A percentile compares a stretch with the other conserved stretches of the same genome.
Evolutionary conservation across 2,797 vertebrate species (phyloP).

Genomic region (Mionectes olivaceus): DNA sequence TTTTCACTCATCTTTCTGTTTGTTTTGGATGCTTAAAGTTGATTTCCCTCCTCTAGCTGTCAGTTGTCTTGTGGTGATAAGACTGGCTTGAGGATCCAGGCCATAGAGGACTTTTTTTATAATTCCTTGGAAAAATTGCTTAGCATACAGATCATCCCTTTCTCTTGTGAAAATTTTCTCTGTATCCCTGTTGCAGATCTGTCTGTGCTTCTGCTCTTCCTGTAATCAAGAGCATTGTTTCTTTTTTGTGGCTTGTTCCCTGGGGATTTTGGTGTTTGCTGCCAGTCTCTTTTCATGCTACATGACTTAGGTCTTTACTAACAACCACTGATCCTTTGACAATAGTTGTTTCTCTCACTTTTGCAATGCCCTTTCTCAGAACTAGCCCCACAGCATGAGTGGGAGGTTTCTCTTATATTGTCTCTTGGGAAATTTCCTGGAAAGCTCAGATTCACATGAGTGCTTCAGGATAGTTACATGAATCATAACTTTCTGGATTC

Average conservation of each 20-base stretch:
- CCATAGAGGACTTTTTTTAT: background rate
- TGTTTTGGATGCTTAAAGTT: background rate
- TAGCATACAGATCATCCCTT: background rate
- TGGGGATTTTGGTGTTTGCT: background rate
- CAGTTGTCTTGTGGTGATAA: background rate
- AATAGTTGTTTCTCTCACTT: background rate
- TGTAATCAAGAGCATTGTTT: background rate
- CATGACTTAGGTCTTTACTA: background rate
- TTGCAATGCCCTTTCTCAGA: conserved; percentile 23
- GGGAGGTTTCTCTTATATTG: background rate
- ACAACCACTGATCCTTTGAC: background rate
- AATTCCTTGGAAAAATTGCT: background rate
- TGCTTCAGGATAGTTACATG: background rate
- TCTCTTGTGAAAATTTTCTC: background rate
- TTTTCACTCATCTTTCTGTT: background rate
- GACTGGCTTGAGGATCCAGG: background rate
- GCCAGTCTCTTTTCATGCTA: background rate
- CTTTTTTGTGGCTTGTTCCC: background rate
- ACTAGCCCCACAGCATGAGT: background rate
- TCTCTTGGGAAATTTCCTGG: conserved; percentile 49
- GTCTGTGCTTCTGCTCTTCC: background rate
- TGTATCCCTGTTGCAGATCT: background rate
- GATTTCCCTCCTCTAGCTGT: background rate
- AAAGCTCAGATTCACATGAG: conserved; percentile 17
- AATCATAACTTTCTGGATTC: background rate